Evolutionary conservation across 2,113 vertebrate species (phyloP).

Genomic region (Misgurnus anguillicaudatus): DNA sequence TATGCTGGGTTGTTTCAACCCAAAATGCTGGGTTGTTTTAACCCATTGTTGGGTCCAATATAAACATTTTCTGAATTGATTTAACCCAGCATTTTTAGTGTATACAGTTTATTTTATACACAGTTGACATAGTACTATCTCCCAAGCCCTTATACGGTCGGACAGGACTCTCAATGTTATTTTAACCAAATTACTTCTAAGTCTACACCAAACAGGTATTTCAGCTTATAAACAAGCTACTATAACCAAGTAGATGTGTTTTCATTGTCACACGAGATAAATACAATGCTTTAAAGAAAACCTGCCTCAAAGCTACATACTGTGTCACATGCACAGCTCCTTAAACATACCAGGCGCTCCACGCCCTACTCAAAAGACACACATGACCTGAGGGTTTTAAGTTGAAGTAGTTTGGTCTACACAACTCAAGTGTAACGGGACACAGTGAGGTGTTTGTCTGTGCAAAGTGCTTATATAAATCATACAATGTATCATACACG

Average conservation of each 20-base stretch:
- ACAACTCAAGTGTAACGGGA: not conserved
- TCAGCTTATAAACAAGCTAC: not conserved
- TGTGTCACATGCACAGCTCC: not conserved
- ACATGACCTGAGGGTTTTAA: constrained; percentile 33
- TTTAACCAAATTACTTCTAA: not conserved
- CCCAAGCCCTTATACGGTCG: not conserved
- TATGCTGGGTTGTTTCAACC: too few relatives aligned
- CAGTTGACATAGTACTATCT: too few relatives aligned
- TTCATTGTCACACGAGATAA: not conserved
- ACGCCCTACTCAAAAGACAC: constrained; percentile 39
- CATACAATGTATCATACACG: too few relatives aligned
- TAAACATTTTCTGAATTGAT: too few relatives aligned
- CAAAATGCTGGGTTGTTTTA: too few relatives aligned
- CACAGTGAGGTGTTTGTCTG: not conserved
- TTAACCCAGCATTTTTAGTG: too few relatives aligned
- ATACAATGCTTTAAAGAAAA: not conserved
- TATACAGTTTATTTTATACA: too few relatives aligned
- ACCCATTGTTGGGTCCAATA: too few relatives aligned
- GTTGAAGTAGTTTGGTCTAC: not conserved
- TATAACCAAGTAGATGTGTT: not conserved
- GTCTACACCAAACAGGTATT: not conserved
- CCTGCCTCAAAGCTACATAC: not conserved
- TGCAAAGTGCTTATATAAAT: too few relatives aligned
- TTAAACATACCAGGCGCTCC: not conserved
- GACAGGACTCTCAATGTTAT: not conserved